Evolutionary conservation across 2,113 vertebrate genomes (phyloP).

Genomic region (Aldabrachelys gigantea): DNA sequence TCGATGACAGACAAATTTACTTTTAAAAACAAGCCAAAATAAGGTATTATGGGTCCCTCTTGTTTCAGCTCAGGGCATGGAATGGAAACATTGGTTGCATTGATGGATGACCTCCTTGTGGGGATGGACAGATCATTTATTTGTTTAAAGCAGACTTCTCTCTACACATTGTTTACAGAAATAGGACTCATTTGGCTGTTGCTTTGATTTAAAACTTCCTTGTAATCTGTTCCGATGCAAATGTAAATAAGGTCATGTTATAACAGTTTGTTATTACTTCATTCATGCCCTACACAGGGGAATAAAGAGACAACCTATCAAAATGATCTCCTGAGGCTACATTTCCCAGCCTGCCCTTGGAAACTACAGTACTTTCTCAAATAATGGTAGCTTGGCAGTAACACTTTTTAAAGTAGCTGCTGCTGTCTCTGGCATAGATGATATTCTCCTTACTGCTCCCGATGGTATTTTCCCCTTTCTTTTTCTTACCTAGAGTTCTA

Average conservation of each 20-base stretch:
- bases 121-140: not conserved
- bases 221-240: not conserved
- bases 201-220: not conserved
- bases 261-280: not conserved
- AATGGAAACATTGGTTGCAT: not conserved
- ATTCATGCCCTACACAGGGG: not conserved
- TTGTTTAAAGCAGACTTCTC: not conserved
- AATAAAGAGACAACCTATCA: not conserved
- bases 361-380: not conserved
- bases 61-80: not conserved
- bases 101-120: not conserved
- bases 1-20: not conserved
- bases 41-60: not conserved
- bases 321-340: not conserved
- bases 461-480: not conserved
- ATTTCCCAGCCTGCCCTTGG: not conserved
- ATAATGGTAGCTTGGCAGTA: not conserved
- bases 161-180: not conserved
- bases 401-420: not conserved
- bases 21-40: not conserved
- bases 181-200: not conserved
- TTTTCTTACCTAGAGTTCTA: not conserved
- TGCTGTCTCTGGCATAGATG: not conserved
- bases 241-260: not conserved
- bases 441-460: not conserved